A percentile compares a stretch with the other conserved stretches of the same genome.
phyloP scores from a whole-genome alignment of 1,140 invertebrate species.

The Chrysomallon squamiferum region DNA sequence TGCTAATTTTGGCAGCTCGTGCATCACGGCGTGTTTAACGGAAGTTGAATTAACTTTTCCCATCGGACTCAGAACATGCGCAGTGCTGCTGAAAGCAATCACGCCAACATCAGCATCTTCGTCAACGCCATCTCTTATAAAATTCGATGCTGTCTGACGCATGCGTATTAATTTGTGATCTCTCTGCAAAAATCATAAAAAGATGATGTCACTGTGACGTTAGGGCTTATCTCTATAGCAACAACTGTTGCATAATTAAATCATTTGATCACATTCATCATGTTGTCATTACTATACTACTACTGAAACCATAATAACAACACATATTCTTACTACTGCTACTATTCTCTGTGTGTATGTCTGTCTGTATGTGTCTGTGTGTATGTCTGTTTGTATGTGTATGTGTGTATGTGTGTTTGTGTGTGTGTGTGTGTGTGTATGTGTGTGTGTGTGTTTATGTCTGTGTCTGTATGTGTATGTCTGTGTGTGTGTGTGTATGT shows the following conservation, averaged over 20 bases:
- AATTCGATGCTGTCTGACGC: constrained; percentile 14
- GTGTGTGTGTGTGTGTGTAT: no score
- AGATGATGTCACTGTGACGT: background rate
- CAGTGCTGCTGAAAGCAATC: constrained; percentile 8
- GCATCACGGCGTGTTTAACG: background rate
- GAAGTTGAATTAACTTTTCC: background rate
- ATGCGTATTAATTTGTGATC: constrained; percentile 14
- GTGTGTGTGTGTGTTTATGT: no score
- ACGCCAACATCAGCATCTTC: constrained; percentile 11
- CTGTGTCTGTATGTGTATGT: no score
- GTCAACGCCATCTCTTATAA: constrained; percentile 9
- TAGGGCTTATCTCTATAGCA: background rate
- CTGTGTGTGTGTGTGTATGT: no score
- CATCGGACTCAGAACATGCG: constrained; percentile 3
- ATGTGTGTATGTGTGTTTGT: no score
- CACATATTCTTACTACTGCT: no score
- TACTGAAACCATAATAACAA: no score
- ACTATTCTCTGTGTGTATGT: no score
- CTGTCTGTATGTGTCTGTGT: no score
- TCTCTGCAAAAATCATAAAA: constrained; percentile 3
- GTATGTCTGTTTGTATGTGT: no score
- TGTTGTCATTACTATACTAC: background rate
- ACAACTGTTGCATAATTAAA: background rate
- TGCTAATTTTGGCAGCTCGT: background rate
- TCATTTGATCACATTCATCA: background rate